phyloP scores from a whole-genome alignment of 2,888 invertebrate species.

The Baronia brevicornis region DNA sequence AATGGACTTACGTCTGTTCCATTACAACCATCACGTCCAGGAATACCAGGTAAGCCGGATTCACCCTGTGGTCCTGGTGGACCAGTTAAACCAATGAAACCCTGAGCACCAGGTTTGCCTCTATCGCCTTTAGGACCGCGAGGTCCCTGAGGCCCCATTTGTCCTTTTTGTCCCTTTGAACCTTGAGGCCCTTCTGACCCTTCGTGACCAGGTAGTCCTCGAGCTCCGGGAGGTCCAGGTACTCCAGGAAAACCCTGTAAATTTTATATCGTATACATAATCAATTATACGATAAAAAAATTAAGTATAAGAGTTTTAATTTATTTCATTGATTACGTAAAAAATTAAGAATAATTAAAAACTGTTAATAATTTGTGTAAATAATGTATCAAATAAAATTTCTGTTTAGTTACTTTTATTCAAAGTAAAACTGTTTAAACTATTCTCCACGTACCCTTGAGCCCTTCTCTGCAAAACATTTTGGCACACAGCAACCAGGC shows the following conservation, averaged over 20 bases:
- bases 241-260: conserved; percentile 83
- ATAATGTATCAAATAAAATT: neutral
- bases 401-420: neutral
- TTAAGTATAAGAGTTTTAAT: no score
- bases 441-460: conserved; percentile 74
- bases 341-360: conserved; percentile 24
- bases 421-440: neutral
- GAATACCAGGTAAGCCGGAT: conserved; percentile 83
- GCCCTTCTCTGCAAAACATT: conserved; percentile 93
- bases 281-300: neutral
- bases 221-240: conserved; percentile 82
- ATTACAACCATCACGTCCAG: conserved; percentile 96
- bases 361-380: neutral
- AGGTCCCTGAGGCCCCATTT: conserved; percentile 86
- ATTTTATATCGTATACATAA: neutral
- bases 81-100: conserved; percentile 78
- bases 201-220: conserved; percentile 86
- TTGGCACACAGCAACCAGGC: conserved; percentile 84
- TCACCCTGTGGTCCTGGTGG: conserved; percentile 81
- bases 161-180: conserved; percentile 92
- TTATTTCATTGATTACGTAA: no score
- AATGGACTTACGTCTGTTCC: conserved; percentile 90
- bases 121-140: conserved; percentile 89
- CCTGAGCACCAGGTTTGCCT: conserved; percentile 91
- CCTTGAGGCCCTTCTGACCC: conserved; percentile 91